Conservation (phyloP, 37 sponge, comb jelly and placozoan genomes). For the Tethya wilhelma region DNA sequence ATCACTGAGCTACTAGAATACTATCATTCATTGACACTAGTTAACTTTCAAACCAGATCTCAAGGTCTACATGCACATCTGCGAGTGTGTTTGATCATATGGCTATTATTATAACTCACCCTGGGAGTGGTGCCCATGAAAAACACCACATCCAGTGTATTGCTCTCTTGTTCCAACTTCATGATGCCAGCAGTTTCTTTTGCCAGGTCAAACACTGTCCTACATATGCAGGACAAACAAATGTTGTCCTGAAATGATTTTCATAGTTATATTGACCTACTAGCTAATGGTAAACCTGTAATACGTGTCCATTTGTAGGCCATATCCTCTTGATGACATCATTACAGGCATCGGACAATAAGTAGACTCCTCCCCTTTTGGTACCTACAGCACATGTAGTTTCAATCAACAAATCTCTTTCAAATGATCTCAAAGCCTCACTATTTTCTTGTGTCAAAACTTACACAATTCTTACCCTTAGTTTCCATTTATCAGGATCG, state of each 20-base stretch:
- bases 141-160: constrained; percentile 37
- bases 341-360: constrained; percentile 65
- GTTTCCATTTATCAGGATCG: constrained; percentile 28
- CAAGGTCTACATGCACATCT: not conserved
- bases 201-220: constrained; percentile 65
- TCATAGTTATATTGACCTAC: not conserved
- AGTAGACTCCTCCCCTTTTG: constrained; percentile 62
- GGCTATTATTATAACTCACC: constrained; percentile 2
- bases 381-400: constrained; percentile 37
- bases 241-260: not conserved
- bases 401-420: not conserved
- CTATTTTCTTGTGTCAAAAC: too few relatives aligned
- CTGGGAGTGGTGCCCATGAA: constrained; percentile 40
- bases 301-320: constrained; percentile 63
- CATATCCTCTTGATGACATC: constrained; percentile 61
- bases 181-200: constrained; percentile 34
- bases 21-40: not conserved
- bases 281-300: constrained; percentile 26
- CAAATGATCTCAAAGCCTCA: not conserved
- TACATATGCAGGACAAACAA: not conserved
- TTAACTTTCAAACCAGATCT: too few relatives aligned
- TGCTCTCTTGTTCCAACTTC: constrained; percentile 52
- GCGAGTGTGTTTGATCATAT: not conserved
- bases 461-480: constrained; percentile 38
- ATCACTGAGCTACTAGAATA: too few relatives aligned